A percentile compares a stretch with the other conserved stretches of the same genome.
Evolutionary conservation across 2,113 vertebrate species (phyloP).

Genomic region (Crocuta crocuta): DNA sequence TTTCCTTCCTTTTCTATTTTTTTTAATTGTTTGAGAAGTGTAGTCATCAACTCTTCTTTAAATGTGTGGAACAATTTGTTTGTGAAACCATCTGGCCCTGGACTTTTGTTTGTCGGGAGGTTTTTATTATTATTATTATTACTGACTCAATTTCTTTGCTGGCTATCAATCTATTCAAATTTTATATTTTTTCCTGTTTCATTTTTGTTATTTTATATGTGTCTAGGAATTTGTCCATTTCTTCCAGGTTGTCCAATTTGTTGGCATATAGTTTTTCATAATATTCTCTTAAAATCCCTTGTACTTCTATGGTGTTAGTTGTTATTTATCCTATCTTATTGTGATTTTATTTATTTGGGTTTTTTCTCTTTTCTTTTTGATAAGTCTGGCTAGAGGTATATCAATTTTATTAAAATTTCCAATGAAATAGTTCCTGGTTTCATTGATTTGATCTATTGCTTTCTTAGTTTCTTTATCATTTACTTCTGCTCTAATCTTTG

Average conservation of each 20-base stretch:
- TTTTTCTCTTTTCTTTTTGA: background rate
- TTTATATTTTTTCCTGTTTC: background rate
- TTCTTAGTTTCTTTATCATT: background rate
- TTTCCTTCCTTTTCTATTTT: background rate
- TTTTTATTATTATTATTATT: background rate
- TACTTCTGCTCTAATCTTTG: background rate
- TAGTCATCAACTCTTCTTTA: background rate
- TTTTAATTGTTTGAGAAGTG: background rate
- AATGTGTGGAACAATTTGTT: background rate
- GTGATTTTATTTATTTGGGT: background rate
- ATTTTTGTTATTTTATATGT: background rate
- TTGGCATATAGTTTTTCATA: background rate
- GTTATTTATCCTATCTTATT: background rate
- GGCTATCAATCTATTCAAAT: background rate
- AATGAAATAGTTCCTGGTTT: background rate
- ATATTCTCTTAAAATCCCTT: background rate
- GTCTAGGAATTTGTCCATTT: background rate
- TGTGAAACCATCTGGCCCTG: background rate
- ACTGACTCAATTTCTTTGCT: background rate
- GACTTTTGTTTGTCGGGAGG: background rate
- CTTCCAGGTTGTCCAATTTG: background rate
- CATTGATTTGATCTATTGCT: background rate
- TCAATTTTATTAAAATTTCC: background rate
- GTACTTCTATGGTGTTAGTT: background rate
- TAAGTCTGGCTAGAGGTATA: background rate